phyloP scores from a whole-genome alignment of 2,113 vertebrate species.

The Triplophysa tibetana region DNA sequence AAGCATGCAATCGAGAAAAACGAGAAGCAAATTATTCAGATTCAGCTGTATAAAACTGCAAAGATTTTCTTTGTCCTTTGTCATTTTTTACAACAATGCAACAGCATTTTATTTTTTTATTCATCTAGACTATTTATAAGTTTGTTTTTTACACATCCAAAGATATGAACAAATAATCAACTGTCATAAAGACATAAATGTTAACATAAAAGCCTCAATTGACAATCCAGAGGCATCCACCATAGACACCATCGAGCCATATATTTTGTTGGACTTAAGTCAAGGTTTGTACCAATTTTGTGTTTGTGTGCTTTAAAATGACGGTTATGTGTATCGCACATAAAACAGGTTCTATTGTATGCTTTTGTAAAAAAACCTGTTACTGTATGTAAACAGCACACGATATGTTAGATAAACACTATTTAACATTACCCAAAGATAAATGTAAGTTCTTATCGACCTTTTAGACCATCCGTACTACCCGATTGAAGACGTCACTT shows the following conservation, averaged over 20 bases:
- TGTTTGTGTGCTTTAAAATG: background rate
- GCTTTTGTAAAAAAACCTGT: background rate
- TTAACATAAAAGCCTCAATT: background rate
- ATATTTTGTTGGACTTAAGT: background rate
- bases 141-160: background rate
- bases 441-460: background rate
- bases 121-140: slow-evolving; percentile 37
- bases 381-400: background rate
- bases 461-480: background rate
- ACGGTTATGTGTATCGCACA: background rate
- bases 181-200: background rate
- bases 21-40: background rate
- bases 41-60: background rate
- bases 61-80: background rate
- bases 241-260: background rate
- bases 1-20: background rate
- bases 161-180: background rate
- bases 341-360: background rate
- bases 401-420: background rate
- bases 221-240: background rate
- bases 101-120: slow-evolving; percentile 20
- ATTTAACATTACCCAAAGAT: background rate
- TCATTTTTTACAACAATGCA: background rate
- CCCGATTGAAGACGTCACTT: background rate
- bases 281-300: background rate